Conservation (phyloP, 2,113 vertebrate genomes). For the Marmota monax region DNA sequence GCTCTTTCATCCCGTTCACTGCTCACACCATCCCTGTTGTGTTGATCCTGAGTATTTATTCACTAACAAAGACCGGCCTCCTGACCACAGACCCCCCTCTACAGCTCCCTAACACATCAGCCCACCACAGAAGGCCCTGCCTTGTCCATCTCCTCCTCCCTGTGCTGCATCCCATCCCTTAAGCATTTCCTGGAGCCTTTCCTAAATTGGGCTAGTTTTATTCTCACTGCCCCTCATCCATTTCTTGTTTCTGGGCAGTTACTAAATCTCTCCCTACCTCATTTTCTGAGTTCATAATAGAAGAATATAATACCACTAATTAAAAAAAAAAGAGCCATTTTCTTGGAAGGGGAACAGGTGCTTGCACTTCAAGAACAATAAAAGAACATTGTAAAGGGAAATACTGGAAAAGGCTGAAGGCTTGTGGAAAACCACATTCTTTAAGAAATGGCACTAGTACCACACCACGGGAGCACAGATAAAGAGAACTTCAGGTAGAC, state of each 20-base stretch:
- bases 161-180: background rate
- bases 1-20: background rate
- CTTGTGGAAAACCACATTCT: background rate
- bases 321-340: background rate
- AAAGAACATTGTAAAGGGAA: background rate
- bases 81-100: background rate
- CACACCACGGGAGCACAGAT: fast-evolving
- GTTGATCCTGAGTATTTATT: background rate
- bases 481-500: background rate
- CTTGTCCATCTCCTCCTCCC: background rate
- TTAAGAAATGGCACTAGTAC: background rate
- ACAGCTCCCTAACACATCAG: background rate
- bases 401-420: background rate
- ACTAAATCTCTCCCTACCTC: background rate
- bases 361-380: background rate
- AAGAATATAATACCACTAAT: background rate
- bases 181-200: background rate
- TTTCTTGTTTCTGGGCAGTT: background rate
- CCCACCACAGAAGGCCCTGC: fast-evolving
- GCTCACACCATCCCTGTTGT: background rate
- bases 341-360: background rate
- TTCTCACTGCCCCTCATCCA: background rate
- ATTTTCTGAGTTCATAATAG: background rate
- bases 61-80: background rate
- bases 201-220: background rate